Percentiles rank a stretch among this genome's conserved stretches.
Evolutionary conservation across 2,888 invertebrate genomes (phyloP).

Genomic region (Drosophila subquinaria): DNA sequence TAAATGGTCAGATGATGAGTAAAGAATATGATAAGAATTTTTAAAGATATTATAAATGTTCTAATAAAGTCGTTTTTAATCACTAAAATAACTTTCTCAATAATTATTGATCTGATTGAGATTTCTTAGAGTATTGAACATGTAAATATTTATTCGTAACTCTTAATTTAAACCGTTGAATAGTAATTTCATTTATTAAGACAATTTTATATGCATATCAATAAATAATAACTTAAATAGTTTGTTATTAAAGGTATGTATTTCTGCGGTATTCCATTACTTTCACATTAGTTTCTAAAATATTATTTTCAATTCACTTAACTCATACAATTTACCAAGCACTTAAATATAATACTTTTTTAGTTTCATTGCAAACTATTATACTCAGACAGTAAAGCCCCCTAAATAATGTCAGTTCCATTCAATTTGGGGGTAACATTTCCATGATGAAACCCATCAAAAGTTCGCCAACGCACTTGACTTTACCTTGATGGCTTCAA

Average conservation of each 20-base stretch:
- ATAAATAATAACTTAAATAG: neutral
- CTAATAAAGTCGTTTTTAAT: no score
- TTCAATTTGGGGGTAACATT: conserved; percentile 30
- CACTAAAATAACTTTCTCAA: no score
- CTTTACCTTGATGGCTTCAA: conserved; percentile 48
- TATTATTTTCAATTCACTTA: neutral
- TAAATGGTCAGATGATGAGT: neutral
- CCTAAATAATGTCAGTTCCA: conserved; percentile 15
- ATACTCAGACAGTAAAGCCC: neutral
- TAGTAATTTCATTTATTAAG: no score
- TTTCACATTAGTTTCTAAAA: neutral
- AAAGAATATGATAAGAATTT: neutral
- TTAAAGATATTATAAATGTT: neutral
- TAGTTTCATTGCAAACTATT: conserved; percentile 2
- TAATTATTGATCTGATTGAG: no score
- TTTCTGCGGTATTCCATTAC: neutral
- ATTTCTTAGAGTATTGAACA: no score
- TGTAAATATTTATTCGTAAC: no score
- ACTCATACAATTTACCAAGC: neutral
- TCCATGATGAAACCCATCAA: conserved; percentile 22
- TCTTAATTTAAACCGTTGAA: no score
- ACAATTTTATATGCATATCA: no score
- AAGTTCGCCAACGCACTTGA: conserved; percentile 54
- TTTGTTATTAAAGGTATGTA: neutral
- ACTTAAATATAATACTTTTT: neutral